Evolutionary conservation across 2,113 vertebrate species (phyloP).

Genomic region (Eublepharis macularius): DNA sequence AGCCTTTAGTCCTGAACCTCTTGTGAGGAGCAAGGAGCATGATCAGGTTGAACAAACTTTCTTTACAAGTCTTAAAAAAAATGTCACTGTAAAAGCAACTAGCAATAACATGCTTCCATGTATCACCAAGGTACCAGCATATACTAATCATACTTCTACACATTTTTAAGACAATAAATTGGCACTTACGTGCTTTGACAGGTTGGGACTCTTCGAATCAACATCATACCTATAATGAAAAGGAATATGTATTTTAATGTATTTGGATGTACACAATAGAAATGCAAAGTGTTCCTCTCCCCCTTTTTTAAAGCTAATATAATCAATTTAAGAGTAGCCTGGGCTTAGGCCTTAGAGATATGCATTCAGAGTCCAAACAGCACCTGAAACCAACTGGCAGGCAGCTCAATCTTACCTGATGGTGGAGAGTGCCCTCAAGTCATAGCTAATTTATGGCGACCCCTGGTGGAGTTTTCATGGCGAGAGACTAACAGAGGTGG

Average conservation of each 20-base stretch:
- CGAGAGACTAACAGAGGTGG: too few relatives aligned
- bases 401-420: too few relatives aligned
- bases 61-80: too few relatives aligned
- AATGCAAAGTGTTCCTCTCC: not conserved
- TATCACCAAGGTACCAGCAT: not conserved
- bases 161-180: not conserved
- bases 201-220: slow-evolving; percentile 95
- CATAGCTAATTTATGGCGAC: too few relatives aligned
- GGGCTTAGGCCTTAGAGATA: not conserved
- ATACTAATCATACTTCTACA: not conserved
- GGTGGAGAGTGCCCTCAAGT: too few relatives aligned
- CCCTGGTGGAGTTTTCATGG: too few relatives aligned
- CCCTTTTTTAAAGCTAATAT: not conserved
- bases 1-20: too few relatives aligned
- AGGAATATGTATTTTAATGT: slow-evolving; percentile 34
- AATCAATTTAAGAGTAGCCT: not conserved
- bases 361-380: not conserved
- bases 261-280: not conserved
- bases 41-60: not conserved
- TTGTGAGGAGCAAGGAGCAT: not conserved
- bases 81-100: not conserved
- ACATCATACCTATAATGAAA: slow-evolving; percentile 89
- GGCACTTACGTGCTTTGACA: slow-evolving; percentile 94
- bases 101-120: not conserved
- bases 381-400: not conserved